Evolutionary conservation across 2,888 invertebrate species (phyloP).

Genomic region (Synergus umbraculus): DNA sequence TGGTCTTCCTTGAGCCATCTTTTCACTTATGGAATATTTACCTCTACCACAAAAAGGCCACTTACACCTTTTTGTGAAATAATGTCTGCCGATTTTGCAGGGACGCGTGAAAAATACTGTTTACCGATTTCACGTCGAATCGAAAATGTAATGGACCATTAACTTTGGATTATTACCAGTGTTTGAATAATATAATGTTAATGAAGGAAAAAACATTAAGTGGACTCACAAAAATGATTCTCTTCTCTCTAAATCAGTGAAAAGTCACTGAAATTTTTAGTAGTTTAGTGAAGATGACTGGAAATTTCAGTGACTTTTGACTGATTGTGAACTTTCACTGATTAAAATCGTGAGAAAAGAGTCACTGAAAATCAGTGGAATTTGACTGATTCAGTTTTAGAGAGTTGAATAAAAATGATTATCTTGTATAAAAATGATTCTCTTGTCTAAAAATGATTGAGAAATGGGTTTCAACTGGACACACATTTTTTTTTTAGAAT

Average conservation of each 20-base stretch:
- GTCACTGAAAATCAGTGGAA: no score
- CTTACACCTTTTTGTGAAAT: not conserved
- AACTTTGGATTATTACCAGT: not conserved
- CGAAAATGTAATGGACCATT: not conserved
- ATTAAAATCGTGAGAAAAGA: no score
- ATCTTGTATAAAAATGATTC: not conserved
- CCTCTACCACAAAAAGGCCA: not conserved
- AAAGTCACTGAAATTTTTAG: no score
- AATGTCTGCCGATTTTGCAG: not conserved
- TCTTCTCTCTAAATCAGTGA: no score
- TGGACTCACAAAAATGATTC: no score
- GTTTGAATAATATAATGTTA: no score
- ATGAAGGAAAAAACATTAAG: no score
- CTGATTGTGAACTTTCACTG: no score
- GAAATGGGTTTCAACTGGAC: not conserved
- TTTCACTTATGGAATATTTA: not conserved
- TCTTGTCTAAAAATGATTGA: not conserved
- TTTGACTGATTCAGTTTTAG: no score
- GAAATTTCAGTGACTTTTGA: no score
- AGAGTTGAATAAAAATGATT: not conserved
- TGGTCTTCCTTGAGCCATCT: constrained; percentile 40
- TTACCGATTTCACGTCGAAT: not conserved
- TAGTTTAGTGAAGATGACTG: no score
- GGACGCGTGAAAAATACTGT: not conserved
- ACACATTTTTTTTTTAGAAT: constrained; percentile 4